These are phyloP conservation scores for Simalia tracyae DNA, from an alignment of 2,797 vertebrate genomes.

Conservation along the genomic window DNA sequence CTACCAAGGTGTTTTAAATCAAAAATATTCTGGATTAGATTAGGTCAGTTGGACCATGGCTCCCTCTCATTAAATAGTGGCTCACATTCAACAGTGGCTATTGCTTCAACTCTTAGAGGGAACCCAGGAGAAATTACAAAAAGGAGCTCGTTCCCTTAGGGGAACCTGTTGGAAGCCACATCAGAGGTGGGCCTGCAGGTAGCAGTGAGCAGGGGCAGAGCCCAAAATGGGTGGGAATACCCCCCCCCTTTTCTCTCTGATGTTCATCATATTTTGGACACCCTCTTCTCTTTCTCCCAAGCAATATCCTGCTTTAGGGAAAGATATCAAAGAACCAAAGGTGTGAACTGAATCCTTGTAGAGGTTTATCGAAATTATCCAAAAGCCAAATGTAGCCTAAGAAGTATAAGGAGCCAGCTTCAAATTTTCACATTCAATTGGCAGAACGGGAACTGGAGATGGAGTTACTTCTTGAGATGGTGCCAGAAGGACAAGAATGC, in stretches of 20 bases:
- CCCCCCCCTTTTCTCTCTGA: too few relatives aligned
- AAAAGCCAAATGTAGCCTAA: background rate
- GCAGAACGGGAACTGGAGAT: background rate
- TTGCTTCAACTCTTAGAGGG: background rate
- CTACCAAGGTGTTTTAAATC: background rate
- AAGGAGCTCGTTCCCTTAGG: background rate
- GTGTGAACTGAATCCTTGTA: too few relatives aligned
- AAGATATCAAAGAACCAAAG: too few relatives aligned
- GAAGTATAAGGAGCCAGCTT: background rate
- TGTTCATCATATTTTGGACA: too few relatives aligned
- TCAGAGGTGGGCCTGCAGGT: too few relatives aligned
- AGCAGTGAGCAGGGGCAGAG: too few relatives aligned
- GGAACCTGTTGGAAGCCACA: too few relatives aligned
- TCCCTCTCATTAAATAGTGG: background rate
- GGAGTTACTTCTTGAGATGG: background rate
- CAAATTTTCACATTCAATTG: background rate
- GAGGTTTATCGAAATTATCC: too few relatives aligned
- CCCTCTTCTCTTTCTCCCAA: too few relatives aligned
- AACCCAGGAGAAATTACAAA: background rate
- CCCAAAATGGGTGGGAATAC: too few relatives aligned
- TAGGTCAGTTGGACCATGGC: background rate
- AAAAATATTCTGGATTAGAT: background rate
- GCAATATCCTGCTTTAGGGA: too few relatives aligned
- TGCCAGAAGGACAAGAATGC: too few relatives aligned
- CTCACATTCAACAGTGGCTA: background rate